Conservation (phyloP, 2,113 vertebrate species). For the Speoplatyrhinus poulsoni region DNA sequence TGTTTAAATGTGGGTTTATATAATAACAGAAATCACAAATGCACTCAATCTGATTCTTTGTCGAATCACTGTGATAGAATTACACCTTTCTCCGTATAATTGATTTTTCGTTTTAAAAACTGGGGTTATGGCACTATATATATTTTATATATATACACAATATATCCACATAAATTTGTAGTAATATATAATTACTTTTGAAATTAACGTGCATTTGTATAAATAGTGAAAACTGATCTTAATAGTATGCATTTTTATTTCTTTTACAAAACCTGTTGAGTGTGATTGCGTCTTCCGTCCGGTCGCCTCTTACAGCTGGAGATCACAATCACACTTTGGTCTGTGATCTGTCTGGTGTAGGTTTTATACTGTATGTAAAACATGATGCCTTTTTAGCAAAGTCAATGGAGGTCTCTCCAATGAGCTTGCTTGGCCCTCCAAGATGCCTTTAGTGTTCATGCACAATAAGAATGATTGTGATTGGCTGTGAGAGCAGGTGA, state of each 20-base stretch:
- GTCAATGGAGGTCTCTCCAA: constrained; percentile 51
- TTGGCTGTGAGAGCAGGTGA: constrained; percentile 34
- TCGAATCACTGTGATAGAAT: background rate
- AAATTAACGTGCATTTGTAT: constrained; percentile 17
- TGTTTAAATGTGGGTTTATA: too few relatives aligned
- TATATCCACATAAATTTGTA: constrained; percentile 5
- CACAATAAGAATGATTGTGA: constrained; percentile 66
- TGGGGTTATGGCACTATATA: constrained; percentile 42
- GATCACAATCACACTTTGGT: background rate
- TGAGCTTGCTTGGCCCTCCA: constrained; percentile 69
- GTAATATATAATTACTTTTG: constrained; percentile 44
- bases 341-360: background rate
- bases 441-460: constrained; percentile 74
- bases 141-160: constrained; percentile 6
- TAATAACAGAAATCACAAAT: background rate
- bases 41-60: background rate
- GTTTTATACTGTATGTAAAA: constrained; percentile 48
- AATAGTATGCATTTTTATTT: background rate
- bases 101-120: constrained; percentile 39
- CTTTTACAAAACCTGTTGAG: constrained; percentile 10
- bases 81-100: background rate
- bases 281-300: constrained; percentile 28
- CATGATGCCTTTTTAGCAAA: constrained; percentile 73
- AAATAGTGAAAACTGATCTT: background rate
- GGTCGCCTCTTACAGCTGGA: background rate